phyloP scores from a whole-genome alignment of 2,888 invertebrate genomes.

The Timema cristinae region DNA sequence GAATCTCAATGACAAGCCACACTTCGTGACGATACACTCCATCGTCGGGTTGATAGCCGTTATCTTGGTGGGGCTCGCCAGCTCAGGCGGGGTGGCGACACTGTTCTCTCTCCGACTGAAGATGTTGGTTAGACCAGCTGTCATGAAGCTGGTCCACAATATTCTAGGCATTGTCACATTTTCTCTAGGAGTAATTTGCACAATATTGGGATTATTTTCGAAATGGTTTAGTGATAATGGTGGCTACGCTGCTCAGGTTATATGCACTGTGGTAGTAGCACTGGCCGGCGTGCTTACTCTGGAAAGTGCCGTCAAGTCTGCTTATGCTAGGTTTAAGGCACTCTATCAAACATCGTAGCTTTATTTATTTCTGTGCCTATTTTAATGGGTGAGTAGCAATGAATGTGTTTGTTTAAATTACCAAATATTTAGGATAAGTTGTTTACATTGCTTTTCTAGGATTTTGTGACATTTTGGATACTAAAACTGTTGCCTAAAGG shows the following conservation, averaged over 20 bases:
- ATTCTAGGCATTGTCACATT: slow-evolving; percentile 25
- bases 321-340: slow-evolving; percentile 22
- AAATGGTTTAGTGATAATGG: slow-evolving; percentile 21
- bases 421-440: too few species aligned
- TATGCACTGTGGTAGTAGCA: slow-evolving; percentile 25
- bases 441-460: too few species aligned
- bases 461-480: too few species aligned
- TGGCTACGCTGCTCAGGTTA: slow-evolving; percentile 22
- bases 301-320: slow-evolving; percentile 27
- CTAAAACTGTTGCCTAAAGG: too few species aligned
- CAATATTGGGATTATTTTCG: slow-evolving; percentile 25
- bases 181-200: slow-evolving; percentile 21
- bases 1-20: slow-evolving; percentile 24
- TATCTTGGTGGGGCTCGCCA: slow-evolving; percentile 24
- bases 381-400: too few species aligned
- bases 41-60: slow-evolving; percentile 25
- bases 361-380: too few species aligned
- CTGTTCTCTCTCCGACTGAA: slow-evolving; percentile 23
- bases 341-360: neutral
- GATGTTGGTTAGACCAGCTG: slow-evolving; percentile 23
- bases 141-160: slow-evolving; percentile 28
- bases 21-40: slow-evolving; percentile 26
- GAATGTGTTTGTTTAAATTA: too few species aligned
- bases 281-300: slow-evolving; percentile 24
- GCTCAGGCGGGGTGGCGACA: slow-evolving; percentile 26